Base-by-base conservation (phyloP, 1,140 invertebrate species). In the Ylistrum balloti region DNA sequence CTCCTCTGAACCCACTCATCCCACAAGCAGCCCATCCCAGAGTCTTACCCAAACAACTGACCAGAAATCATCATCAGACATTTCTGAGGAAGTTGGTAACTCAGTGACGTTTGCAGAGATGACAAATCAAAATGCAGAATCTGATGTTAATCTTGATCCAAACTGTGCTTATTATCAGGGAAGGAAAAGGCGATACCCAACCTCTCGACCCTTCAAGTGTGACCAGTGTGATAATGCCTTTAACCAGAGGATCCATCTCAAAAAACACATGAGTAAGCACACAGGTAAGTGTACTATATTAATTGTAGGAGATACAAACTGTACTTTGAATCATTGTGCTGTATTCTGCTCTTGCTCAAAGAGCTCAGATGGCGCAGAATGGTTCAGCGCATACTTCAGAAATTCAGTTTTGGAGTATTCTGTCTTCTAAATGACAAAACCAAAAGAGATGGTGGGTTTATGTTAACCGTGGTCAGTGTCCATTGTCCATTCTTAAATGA, bases 181-280 rank as follows among this genome's bases (percentile, higher is more conserved):
- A 90, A 91, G 92, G 93, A 94, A 92, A 56, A 88, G 95, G 17
- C 88, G 94, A 17, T 95, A 95, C 88, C 95, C 94, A 13, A 95
- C 94, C 0, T 94, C 94, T 11, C 93, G 93, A 86, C 95, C 95
- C 11, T 96, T 95, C 89, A 95, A 96, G 87, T 96, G 96, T 93
- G 93, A 95, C 5, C 90, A 95, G 33, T 96, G 96, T 94, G 93
- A 95, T 33, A 89, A 95, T 87, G 94, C 95, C 22, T 96, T 96
- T 89, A 96, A 96, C 89, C 96, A 96, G 91, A 93, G 95, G 86
- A 96, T 96, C 86, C 96, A 96, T 91, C 92, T 96, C 33, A 95
- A 96, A 91, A 96, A 96, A 90, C 96, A 96, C 91, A 94, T 95
- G 94, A 95, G 95, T 92, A 96, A 96, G 91, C 96, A 96, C 90